Evolutionary conservation across 2,888 invertebrate species (phyloP), one percentile per base, ranked within the genome.

Genomic region (Noctua fimbriata): DNA sequence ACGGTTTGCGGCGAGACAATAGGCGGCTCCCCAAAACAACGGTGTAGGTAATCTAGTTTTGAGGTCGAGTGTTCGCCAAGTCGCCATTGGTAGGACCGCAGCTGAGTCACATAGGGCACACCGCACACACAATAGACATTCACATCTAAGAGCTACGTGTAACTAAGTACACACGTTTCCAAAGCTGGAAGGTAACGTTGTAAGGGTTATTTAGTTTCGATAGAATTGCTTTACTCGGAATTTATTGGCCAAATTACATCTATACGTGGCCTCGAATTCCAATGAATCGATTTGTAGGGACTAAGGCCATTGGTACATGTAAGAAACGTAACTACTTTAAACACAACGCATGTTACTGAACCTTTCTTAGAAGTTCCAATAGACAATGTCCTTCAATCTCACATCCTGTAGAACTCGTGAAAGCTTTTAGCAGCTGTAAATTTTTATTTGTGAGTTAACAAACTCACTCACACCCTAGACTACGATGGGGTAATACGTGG

Each of bases 71-170:
- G 77, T 85, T 79, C 78, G 88, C 86, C 76, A 44, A 58, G 76
- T 44, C 75, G 44, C 24, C 82, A 87, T 90, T 92, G 89, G 90
- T 92, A 91, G 91, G 89, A 83, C 79, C 78, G 83, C 89, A 28
- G 73, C 88, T 91, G 91, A 92, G 85, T 92, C 90, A 90, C 87
- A 82, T 86, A 89, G 91, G 85, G 86, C 88, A 91, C 83, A 78
- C 69, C 65, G 74, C 83, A 82, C 88, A 90, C 78, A 83, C 88
- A 90, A 87, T 84, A 80, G 84, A 85, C 83, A 82, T 83, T 84
- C 74, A 83, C 88, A 86, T 80, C 85, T 79, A 55, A 76, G 76
- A 86, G 82, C 81, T 89, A 90, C 90, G 91, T 92, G 90, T 90
- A 88, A 74, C 79, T 83, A 88, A 87, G 78, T 81, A 88, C 86